These are phyloP conservation scores for Cranoglanis bouderius DNA, from an alignment of 2,113 vertebrate species.

Conservation along the genomic window DNA sequence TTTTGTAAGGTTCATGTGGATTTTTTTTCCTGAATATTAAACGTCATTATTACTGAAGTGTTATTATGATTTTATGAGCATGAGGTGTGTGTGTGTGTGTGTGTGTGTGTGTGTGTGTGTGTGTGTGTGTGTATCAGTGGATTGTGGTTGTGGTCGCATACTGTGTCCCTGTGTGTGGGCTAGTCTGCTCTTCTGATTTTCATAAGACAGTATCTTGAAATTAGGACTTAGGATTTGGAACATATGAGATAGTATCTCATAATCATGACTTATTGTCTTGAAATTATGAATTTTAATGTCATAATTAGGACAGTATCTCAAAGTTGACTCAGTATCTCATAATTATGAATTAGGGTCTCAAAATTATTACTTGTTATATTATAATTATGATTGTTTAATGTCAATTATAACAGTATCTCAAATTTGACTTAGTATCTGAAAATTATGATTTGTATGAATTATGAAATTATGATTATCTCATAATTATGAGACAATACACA, in stretches of 20 bases:
- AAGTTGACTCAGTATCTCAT: neutral
- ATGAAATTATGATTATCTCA: neutral
- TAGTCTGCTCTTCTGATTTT: neutral
- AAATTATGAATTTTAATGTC: no score
- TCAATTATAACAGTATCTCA: neutral
- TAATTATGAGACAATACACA: neutral
- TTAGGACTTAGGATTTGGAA: no score
- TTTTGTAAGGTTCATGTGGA: constrained; percentile 25
- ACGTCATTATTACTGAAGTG: constrained; percentile 48
- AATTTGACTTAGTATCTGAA: neutral
- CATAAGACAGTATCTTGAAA: neutral
- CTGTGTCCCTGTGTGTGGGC: constrained; percentile 13
- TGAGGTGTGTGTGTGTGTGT: constrained; percentile 51
- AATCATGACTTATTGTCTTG: neutral
- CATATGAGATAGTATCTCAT: no score
- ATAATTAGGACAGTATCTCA: neutral
- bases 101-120: constrained; percentile 51
- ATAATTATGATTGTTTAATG: neutral
- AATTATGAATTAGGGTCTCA: neutral
- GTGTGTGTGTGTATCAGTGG: constrained; percentile 46
- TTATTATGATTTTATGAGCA: constrained; percentile 53
- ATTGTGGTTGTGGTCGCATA: neutral
- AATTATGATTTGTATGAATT: no score
- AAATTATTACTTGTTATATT: neutral
- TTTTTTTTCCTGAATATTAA: constrained; percentile 16